These are phyloP conservation scores for Loriculus beryllinus DNA, from an alignment of 2,797 vertebrate species.

Conservation along the genomic window DNA sequence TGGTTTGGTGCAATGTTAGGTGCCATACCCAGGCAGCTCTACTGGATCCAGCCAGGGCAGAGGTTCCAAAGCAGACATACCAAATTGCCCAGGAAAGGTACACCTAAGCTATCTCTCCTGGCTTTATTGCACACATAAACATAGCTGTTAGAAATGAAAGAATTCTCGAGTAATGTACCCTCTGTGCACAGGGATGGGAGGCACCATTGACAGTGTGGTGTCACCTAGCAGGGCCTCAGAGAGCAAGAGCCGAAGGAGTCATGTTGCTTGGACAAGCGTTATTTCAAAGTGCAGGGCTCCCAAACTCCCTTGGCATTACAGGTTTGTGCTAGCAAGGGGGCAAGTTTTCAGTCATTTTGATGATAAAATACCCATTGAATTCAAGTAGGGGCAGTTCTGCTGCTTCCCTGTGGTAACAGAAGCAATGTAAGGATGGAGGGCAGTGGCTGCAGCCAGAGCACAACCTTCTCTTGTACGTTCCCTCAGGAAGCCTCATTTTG, in stretches of 20 bases:
- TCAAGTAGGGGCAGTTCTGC: neutral
- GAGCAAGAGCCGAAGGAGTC: neutral
- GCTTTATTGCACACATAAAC: neutral
- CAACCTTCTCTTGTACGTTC: neutral
- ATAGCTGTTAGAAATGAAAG: neutral
- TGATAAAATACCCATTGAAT: neutral
- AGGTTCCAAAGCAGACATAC: neutral
- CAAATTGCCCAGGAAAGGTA: neutral
- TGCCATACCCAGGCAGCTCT: neutral
- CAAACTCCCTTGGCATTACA: neutral
- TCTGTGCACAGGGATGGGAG: neutral
- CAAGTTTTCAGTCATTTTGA: neutral
- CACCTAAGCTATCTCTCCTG: neutral
- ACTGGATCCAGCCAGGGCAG: neutral
- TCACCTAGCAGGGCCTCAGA: neutral
- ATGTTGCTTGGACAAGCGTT: neutral
- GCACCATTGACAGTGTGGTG: rapidly evolving
- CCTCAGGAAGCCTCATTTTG: neutral
- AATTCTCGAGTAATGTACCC: neutral
- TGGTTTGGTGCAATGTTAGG: neutral
- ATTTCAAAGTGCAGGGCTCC: neutral
- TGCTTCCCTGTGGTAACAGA: neutral
- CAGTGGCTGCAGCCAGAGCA: neutral
- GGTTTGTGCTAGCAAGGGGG: neutral
- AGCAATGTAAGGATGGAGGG: neutral